Base-by-base conservation (phyloP, 2,113 vertebrate genomes). In the Pseudorectes ferrugineus region DNA sequence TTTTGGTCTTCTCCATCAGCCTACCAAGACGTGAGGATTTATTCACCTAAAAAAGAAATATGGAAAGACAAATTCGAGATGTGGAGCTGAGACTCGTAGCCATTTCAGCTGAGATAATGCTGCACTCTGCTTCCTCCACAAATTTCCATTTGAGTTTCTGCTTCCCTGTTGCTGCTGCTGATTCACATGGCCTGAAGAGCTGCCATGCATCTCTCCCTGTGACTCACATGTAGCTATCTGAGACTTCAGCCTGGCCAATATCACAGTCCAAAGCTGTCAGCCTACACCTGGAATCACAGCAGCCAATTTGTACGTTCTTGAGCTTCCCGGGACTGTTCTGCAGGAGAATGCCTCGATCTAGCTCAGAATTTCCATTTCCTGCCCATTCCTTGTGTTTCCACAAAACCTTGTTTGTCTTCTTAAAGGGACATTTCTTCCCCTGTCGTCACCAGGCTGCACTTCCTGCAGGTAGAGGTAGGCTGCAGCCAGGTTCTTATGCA, bases 401-500 rank as follows among this genome's bases (percentile, higher is more conserved):
- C n/a, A 74, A 80, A 88, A 52, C 25, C 66, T 57, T 11, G 14
- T 14, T 8, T 68, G 23, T 31, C 46, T 84, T 73, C 54, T 35
- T 48, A 70, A 74, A 86, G 21, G 24, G 67, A 6, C 18, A 4
- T 74, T 84, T 74, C 11, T 84, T 14, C 8, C 11, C 15, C 33
- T 57, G 18, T 73, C 5, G 1, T 33, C 24, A 25, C 16, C 48
- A 88, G 17, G 12, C 1, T 82, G 40, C 19, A 18, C 7, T 59
- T 72, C 21, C 42, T 57, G 57, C 63, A 65, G 36, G 38, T 57
- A 9, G 51, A 79, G 55, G 38, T 52, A 21, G 46, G 21, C 35
- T 83, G 67, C 2, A 2, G 9, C 57, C 42, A 29, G 25, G 35
- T 1, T 1, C 31, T 73, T 36, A 2, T 11, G 16, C 28, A 3